Evolutionary conservation across 2,113 vertebrate genomes (phyloP).

Genomic region (Myanophis thanlyinensis): DNA sequence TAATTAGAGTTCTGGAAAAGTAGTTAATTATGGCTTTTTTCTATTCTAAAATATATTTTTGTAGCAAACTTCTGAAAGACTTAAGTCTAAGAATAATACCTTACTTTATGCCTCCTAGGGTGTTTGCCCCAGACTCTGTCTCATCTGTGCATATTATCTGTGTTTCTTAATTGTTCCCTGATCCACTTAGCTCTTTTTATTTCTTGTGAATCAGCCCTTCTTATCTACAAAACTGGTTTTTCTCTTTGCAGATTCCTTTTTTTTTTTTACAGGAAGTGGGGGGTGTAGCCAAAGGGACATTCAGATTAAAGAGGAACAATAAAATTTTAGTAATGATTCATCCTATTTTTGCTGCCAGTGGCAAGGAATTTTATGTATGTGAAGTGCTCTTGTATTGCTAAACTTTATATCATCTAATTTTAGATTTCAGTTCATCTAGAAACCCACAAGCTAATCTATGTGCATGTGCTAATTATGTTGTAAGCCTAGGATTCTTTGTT

Average conservation of each 20-base stretch:
- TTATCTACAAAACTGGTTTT: slow-evolving; percentile 5
- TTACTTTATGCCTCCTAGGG: neutral
- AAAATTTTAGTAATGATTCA: neutral
- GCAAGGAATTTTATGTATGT: neutral
- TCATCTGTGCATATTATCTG: neutral
- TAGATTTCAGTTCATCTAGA: neutral
- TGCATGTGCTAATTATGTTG: neutral
- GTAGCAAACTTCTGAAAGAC: neutral
- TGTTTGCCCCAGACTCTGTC: neutral
- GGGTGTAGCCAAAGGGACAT: neutral
- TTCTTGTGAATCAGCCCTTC: neutral
- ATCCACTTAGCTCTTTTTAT: neutral
- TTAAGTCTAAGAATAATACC: neutral
- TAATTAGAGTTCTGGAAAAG: neutral
- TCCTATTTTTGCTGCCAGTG: neutral
- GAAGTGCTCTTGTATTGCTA: neutral
- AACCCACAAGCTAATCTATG: neutral
- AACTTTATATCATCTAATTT: neutral
- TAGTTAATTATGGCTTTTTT: neutral
- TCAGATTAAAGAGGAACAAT: neutral
- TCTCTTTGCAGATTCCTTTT: neutral
- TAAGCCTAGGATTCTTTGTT: neutral
- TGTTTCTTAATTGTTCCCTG: neutral
- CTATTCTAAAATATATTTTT: neutral
- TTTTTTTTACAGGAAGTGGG: neutral